Evolutionary conservation across 1,140 invertebrate species (phyloP).

Genomic region (Drosophila grimshawi): DNA sequence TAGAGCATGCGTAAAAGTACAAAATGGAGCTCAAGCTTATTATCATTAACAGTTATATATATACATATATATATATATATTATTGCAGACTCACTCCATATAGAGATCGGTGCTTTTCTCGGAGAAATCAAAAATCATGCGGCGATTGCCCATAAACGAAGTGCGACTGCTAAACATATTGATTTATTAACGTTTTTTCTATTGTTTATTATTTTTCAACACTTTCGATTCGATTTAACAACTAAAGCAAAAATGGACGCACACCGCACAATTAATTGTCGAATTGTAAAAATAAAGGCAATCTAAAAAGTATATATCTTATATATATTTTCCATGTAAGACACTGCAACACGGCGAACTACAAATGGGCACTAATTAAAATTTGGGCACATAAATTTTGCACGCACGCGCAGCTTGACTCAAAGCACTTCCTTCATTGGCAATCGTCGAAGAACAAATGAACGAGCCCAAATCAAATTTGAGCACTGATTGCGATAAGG

Average conservation of each 20-base stretch:
- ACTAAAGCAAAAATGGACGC: conserved; percentile 55
- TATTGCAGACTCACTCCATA: conserved; percentile 62
- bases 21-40: too few species aligned
- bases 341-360: conserved; percentile 64
- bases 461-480: conserved; percentile 42
- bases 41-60: conserved; percentile 36
- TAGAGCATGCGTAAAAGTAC: too few species aligned
- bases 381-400: conserved; percentile 46
- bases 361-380: conserved; percentile 71
- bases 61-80: neutral
- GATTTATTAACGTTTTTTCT: conserved; percentile 28
- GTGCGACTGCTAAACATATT: conserved; percentile 72
- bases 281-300: conserved; percentile 27
- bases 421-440: conserved; percentile 50
- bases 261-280: conserved; percentile 67
- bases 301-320: conserved; percentile 35
- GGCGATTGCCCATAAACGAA: conserved; percentile 76
- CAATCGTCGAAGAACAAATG: conserved; percentile 73
- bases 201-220: conserved; percentile 47
- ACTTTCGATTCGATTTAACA: conserved; percentile 63
- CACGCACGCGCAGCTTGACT: conserved; percentile 60
- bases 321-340: conserved; percentile 53
- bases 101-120: conserved; percentile 70
- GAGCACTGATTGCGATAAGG: neutral
- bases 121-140: conserved; percentile 81